Conservation (phyloP, 2,113 vertebrate genomes). For the Lepus timidus region DNA sequence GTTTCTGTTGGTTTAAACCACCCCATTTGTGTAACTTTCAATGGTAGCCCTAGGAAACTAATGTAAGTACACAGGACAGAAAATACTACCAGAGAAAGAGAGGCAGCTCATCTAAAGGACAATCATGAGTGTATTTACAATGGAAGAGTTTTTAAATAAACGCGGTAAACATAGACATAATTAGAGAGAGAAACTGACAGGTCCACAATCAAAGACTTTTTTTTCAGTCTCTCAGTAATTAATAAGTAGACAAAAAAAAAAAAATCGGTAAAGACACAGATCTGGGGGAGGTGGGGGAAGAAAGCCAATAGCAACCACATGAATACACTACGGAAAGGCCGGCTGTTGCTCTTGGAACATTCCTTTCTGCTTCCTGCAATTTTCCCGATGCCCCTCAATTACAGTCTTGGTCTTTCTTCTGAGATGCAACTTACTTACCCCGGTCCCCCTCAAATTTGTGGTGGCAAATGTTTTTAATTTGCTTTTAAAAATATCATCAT, state of each 20-base stretch:
- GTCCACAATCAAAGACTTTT: background rate
- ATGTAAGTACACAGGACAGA: background rate
- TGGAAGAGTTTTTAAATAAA: background rate
- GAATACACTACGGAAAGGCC: constrained; percentile 44
- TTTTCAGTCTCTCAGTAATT: constrained; percentile 20
- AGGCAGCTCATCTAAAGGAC: background rate
- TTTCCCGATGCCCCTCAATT: constrained; percentile 54
- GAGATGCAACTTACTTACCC: constrained; percentile 41
- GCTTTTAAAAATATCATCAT: constrained; percentile 42
- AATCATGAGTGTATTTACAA: background rate
- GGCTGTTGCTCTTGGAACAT: constrained; percentile 37
- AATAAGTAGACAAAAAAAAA: constrained; percentile 15
- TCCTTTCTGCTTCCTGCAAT: constrained; percentile 47
- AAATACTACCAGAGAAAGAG: constrained; percentile 31
- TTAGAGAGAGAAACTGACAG: background rate
- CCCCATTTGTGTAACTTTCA: background rate
- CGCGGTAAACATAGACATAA: background rate
- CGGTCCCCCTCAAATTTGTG: constrained; percentile 34
- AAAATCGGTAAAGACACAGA: constrained; percentile 20
- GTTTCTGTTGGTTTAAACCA: constrained; percentile 7
- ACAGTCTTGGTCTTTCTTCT: constrained; percentile 44
- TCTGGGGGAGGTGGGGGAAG: background rate
- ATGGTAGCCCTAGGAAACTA: background rate
- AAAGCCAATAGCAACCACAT: constrained; percentile 7
- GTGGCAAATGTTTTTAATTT: constrained; percentile 66